Evolutionary conservation across 2,888 invertebrate species (phyloP).

Genomic region (Nebria salina): DNA sequence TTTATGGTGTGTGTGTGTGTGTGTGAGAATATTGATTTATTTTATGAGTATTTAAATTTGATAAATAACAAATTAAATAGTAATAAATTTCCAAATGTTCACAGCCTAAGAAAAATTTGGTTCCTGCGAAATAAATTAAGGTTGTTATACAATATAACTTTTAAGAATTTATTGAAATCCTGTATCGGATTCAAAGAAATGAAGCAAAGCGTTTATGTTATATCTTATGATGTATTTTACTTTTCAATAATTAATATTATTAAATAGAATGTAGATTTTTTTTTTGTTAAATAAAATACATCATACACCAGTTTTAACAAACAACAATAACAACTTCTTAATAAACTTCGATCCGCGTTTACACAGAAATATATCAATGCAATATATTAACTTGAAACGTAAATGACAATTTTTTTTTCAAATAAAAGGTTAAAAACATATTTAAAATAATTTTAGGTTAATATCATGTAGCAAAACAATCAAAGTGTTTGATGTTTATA

Average conservation of each 20-base stretch:
- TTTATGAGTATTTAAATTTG: no score
- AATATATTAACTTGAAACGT: background rate
- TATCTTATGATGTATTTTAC: background rate
- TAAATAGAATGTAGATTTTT: background rate
- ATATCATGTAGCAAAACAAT: background rate
- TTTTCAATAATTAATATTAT: background rate
- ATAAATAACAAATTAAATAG: no score
- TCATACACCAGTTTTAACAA: background rate
- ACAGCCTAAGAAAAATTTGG: no score
- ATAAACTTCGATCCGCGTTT: background rate
- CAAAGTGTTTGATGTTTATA: background rate
- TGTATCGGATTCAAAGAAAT: background rate
- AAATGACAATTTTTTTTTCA: background rate
- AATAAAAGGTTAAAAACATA: background rate
- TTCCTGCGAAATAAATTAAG: no score
- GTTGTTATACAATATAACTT: no score
- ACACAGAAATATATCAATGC: constrained; percentile 1
- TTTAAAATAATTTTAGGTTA: background rate
- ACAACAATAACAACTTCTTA: background rate
- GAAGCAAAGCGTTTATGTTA: background rate
- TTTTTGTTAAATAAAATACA: background rate
- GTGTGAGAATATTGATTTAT: no score
- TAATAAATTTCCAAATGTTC: no score
- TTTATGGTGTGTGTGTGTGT: no score
- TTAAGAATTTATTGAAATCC: background rate